Evolutionary conservation across 2,888 invertebrate species (phyloP).

Genomic region (Anticlea derivata): DNA sequence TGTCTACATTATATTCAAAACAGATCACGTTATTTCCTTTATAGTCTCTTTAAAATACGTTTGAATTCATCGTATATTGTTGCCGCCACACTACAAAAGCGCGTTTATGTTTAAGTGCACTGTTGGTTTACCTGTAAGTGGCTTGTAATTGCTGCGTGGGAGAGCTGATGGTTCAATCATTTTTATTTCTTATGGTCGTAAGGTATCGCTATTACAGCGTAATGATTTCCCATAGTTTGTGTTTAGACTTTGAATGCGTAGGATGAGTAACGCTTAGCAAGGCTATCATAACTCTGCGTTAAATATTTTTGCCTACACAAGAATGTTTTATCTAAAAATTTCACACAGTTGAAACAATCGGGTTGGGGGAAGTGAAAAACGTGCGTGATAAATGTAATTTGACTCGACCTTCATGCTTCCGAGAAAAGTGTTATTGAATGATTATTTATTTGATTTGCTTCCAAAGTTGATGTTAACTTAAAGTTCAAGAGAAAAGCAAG

Average conservation of each 20-base stretch:
- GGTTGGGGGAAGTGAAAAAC: not conserved
- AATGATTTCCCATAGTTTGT: constrained; percentile 10
- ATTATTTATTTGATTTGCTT: no score
- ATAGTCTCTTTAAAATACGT: constrained; percentile 1
- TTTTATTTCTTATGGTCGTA: constrained; percentile 39
- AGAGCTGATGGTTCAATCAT: constrained; percentile 33
- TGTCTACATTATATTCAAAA: not conserved
- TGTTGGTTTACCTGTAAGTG: constrained; percentile 50
- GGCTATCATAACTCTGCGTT: not conserved
- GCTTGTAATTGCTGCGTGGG: constrained; percentile 51
- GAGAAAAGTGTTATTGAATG: constrained; percentile 1
- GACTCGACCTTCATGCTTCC: constrained; percentile 1
- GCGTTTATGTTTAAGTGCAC: constrained; percentile 42
- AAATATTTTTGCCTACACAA: not conserved
- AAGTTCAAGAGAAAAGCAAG: no score
- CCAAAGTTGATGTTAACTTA: no score
- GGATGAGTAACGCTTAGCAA: not conserved
- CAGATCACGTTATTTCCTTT: not conserved
- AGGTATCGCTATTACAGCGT: constrained; percentile 31
- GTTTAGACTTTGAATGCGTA: not conserved
- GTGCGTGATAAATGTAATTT: not conserved
- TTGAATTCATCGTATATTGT: constrained; percentile 23
- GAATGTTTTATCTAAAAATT: not conserved
- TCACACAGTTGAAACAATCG: not conserved
- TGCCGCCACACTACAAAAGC: constrained; percentile 34